These are phyloP conservation scores for Chrysolina haemoptera DNA, from an alignment of 2,888 invertebrate genomes.

Conservation along the genomic window DNA sequence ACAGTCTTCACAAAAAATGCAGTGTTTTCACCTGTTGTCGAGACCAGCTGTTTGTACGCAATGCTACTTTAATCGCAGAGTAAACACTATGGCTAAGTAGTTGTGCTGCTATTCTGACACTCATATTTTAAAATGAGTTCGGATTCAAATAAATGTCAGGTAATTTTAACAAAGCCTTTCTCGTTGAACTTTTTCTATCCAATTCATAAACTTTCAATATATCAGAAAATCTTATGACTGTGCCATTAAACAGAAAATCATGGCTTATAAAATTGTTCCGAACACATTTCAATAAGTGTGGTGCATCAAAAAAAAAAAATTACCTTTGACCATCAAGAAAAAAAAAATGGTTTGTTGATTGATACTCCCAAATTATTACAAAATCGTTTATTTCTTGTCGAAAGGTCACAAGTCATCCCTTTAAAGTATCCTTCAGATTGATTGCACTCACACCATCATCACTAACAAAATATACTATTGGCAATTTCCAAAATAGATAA, in stretches of 20 bases:
- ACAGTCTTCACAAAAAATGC: conserved; percentile 3
- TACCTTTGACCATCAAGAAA: neutral
- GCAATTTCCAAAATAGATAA: neutral
- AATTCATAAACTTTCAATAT: neutral
- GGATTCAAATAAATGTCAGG: neutral
- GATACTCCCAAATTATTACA: neutral
- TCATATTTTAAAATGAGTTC: neutral
- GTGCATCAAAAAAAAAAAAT: conserved; percentile 12
- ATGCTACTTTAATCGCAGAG: conserved; percentile 5
- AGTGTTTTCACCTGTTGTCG: neutral
- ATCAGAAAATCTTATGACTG: neutral
- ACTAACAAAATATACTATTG: neutral
- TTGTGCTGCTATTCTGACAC: conserved; percentile 1
- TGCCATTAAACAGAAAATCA: conserved; percentile 4
- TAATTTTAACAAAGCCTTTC: neutral
- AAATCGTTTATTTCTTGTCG: neutral
- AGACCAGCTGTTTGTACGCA: neutral
- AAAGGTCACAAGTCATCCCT: conserved; percentile 8
- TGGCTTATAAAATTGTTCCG: neutral
- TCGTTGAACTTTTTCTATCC: neutral
- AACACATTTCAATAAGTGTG: conserved; percentile 26
- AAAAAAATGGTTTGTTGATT: neutral
- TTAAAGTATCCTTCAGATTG: neutral
- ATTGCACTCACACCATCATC: neutral
- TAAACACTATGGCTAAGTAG: conserved; percentile 13